phyloP scores from a whole-genome alignment of 2,888 invertebrate genomes.

The Lycophotia porphyrea region DNA sequence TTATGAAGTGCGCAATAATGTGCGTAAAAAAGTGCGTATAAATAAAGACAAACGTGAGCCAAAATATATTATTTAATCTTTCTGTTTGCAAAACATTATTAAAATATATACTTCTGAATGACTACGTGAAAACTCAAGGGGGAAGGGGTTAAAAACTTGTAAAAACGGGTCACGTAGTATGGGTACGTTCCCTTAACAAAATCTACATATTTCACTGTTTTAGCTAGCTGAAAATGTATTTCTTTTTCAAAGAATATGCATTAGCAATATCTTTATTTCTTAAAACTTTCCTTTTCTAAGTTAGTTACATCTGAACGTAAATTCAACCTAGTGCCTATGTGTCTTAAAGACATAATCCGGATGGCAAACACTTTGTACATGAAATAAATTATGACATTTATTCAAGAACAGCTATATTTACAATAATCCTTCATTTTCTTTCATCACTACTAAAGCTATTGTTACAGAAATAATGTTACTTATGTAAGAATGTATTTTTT shows the following conservation, averaged over 20 bases:
- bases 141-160: too few relatives aligned
- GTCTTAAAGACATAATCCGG: slow-evolving; percentile 28
- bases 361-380: slow-evolving; percentile 71
- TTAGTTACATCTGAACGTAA: slow-evolving; percentile 36
- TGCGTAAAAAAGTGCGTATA: too few relatives aligned
- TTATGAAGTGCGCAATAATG: too few relatives aligned
- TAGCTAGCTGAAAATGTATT: neutral
- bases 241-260: slow-evolving; percentile 10
- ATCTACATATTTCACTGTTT: neutral
- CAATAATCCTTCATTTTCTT: slow-evolving; percentile 23
- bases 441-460: slow-evolving; percentile 30
- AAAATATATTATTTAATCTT: too few relatives aligned
- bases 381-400: slow-evolving; percentile 64
- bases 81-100: too few relatives aligned
- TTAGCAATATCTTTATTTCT: neutral
- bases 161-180: too few relatives aligned
- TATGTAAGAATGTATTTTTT: slow-evolving; percentile 11
- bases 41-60: too few relatives aligned
- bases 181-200: too few relatives aligned
- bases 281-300: neutral
- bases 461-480: slow-evolving; percentile 24
- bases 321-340: slow-evolving; percentile 1
- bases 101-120: too few relatives aligned
- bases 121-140: too few relatives aligned
- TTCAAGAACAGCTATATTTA: slow-evolving; percentile 47